Percentiles rank a stretch among this genome's conserved stretches.
These are phyloP conservation scores for Eupithecia subumbrata DNA, from an alignment of 2,888 invertebrate species.

Conservation along the genomic window DNA sequence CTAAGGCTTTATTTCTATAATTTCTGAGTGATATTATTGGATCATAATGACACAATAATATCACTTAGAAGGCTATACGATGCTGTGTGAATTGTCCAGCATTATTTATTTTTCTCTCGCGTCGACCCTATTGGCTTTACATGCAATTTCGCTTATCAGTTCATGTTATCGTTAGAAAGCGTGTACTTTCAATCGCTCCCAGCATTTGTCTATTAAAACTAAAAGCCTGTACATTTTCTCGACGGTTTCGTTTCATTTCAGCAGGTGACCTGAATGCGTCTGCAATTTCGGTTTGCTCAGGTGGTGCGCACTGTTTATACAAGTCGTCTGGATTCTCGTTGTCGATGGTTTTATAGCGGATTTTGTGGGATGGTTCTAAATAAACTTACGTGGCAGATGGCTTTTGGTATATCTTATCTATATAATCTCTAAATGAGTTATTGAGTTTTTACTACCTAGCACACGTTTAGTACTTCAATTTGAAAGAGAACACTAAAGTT, in stretches of 20 bases:
- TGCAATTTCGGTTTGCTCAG: constrained; percentile 44
- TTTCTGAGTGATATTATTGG: neutral
- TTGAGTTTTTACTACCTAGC: neutral
- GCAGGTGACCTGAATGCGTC: constrained; percentile 47
- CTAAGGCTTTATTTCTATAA: neutral
- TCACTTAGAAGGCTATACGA: too few species aligned
- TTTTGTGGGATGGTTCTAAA: constrained; percentile 17
- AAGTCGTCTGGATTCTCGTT: constrained; percentile 27
- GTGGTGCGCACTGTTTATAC: constrained; percentile 54
- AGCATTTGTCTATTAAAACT: neutral
- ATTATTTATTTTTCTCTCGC: neutral
- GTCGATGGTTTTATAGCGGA: constrained; percentile 17
- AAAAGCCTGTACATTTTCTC: neutral
- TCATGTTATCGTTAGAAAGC: neutral
- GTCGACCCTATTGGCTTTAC: neutral
- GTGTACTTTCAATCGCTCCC: neutral
- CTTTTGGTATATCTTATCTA: neutral
- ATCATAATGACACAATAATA: too few species aligned
- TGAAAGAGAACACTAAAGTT: neutral
- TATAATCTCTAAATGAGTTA: neutral
- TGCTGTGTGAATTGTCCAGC: too few species aligned
- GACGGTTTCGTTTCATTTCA: constrained; percentile 16
- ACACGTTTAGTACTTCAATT: neutral
- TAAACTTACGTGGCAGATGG: constrained; percentile 11
- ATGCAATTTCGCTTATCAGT: constrained; percentile 1